A percentile compares a stretch with the other conserved stretches of the same genome.
Conservation (phyloP, 2,888 invertebrate species). For the Oscheius sp. region DNA sequence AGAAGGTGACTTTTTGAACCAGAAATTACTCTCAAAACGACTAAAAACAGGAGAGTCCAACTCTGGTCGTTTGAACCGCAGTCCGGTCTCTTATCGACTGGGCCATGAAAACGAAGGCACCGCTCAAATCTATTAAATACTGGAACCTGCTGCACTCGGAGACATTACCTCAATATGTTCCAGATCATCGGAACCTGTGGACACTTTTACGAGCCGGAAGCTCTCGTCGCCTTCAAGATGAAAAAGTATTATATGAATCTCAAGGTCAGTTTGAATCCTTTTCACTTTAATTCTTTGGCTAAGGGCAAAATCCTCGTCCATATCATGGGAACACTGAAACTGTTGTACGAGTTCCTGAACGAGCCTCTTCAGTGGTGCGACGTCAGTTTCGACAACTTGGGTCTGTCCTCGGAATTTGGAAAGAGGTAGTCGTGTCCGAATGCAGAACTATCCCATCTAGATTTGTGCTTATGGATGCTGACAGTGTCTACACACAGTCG, state of each 20-base stretch:
- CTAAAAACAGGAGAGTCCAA: too few species aligned
- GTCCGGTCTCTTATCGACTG: too few species aligned
- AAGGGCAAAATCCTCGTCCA: constrained; percentile 73
- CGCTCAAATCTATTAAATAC: too few species aligned
- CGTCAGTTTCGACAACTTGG: constrained; percentile 74
- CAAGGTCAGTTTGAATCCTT: constrained; percentile 46
- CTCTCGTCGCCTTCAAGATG: constrained; percentile 72
- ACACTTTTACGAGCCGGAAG: constrained; percentile 75
- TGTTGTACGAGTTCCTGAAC: constrained; percentile 73
- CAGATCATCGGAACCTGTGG: constrained; percentile 75
- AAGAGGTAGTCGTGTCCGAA: constrained; percentile 59
- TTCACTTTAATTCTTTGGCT: background rate
- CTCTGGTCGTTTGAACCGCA: too few species aligned
- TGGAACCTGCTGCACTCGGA: too few species aligned
- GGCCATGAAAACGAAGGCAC: too few species aligned
- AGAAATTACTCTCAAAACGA: too few species aligned
- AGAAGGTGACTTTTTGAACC: too few species aligned
- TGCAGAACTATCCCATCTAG: constrained; percentile 40
- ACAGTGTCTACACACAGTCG: constrained; percentile 71
- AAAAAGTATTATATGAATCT: constrained; percentile 73
- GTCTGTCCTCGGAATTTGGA: constrained; percentile 71
- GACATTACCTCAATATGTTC: constrained; percentile 1
- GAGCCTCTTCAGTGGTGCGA: constrained; percentile 76
- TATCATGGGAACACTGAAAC: constrained; percentile 74
- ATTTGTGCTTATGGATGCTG: constrained; percentile 72